These are phyloP conservation scores for Spinus pinus DNA, from an alignment of 2,797 vertebrate genomes.

Conservation along the genomic window DNA sequence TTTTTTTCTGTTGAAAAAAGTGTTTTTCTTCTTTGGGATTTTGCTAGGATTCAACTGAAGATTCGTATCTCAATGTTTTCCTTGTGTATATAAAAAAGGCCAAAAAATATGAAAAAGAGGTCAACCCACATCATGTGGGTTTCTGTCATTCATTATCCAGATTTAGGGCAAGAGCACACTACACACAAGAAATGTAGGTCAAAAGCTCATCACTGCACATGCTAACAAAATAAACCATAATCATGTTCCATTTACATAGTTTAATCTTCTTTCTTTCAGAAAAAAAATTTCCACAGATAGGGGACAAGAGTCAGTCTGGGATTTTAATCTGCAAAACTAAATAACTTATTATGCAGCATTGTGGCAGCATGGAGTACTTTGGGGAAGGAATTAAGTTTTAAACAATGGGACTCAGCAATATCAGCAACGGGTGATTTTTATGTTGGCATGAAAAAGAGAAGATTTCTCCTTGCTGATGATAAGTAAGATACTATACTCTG, in stretches of 20 bases:
- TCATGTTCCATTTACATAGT: background rate
- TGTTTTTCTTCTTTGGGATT: background rate
- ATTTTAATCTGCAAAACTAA: slow-evolving; percentile 6
- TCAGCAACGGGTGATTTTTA: background rate
- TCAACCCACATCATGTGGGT: background rate
- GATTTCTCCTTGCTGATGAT: background rate
- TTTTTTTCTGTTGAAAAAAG: background rate
- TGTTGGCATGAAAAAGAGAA: background rate
- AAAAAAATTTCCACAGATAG: background rate
- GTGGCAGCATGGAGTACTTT: background rate
- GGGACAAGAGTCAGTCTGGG: background rate
- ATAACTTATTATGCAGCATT: background rate
- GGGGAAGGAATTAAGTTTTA: background rate
- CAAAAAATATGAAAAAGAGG: background rate
- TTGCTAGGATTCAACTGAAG: background rate
- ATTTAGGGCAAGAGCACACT: background rate
- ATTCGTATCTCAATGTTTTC: background rate
- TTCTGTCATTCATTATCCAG: background rate
- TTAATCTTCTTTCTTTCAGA: background rate
- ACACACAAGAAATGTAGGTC: slow-evolving; percentile 28
- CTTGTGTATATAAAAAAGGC: background rate
- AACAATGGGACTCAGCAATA: background rate
- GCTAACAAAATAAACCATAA: background rate
- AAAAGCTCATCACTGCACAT: background rate
- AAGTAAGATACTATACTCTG: background rate